These are phyloP conservation scores for Anguilla pacifica DNA, from an alignment of 2,797 vertebrate species.

Conservation along the genomic window DNA sequence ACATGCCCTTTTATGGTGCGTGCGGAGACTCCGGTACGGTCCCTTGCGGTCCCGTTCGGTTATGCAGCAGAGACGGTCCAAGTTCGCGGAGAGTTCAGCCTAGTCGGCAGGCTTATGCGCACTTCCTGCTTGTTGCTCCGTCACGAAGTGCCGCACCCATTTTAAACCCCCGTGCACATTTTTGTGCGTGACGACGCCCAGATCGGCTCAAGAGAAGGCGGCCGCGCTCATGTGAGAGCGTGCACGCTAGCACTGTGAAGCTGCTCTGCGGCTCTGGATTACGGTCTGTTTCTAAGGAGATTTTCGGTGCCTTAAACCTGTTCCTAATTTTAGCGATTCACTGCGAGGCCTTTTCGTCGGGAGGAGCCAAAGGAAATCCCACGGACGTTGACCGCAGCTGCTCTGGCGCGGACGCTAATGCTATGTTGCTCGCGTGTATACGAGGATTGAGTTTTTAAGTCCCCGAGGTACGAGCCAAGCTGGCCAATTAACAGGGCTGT, in stretches of 20 bases:
- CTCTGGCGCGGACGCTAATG: background rate
- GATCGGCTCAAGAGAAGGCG: background rate
- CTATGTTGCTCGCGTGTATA: constrained; percentile 9
- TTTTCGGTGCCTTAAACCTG: background rate
- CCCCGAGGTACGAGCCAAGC: constrained; percentile 53
- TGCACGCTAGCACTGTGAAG: background rate
- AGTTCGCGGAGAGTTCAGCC: constrained; percentile 7
- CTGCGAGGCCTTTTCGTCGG: background rate
- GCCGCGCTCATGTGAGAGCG: background rate
- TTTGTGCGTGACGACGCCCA: background rate
- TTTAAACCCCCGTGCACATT: background rate
- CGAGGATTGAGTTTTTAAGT: constrained; percentile 55
- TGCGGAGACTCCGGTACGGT: background rate
- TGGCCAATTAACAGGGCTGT: constrained; percentile 60
- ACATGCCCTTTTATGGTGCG: background rate
- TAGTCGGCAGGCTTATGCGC: background rate
- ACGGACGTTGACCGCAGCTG: background rate
- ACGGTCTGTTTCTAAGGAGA: background rate
- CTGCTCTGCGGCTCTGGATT: background rate
- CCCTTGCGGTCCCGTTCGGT: background rate
- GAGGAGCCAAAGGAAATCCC: background rate
- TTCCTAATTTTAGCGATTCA: constrained; percentile 23
- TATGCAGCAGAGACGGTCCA: background rate
- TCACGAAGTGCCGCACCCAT: background rate
- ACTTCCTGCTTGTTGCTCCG: background rate